Evolutionary conservation across 1,140 invertebrate genomes (phyloP), one percentile per base, ranked within the genome.

Genomic region (Drosophila equinoxialis): DNA sequence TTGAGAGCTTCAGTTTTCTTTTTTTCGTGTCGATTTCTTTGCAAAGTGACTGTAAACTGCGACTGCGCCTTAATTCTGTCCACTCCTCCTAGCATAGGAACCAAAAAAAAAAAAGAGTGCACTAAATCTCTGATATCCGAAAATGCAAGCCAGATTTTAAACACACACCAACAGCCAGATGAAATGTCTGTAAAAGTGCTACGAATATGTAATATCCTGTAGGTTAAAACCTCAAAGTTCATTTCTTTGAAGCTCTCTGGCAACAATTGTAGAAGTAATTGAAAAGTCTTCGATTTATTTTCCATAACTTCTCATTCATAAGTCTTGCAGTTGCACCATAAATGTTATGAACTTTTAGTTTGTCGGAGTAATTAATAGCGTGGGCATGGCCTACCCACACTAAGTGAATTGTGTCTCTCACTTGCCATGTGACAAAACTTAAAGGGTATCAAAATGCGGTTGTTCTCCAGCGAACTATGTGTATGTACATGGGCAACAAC

Each of bases 81-180:
- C 68, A 71, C 65, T 76, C 73, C 74, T 75, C 64, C 65, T 65
- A 79, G 69, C 72, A 80, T 71, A 77, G 78, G 45, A 51, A 48
- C 45, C 30, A 30, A 30, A 3, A 26, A 26, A 30, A 30, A 17
- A 48, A 48, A 51, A 51, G 20, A 51, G 3, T 72, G 70, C 76
- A 81, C 68, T 87, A 89, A 87, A 87, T 87, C 83, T 87, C 84
- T 83, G 83, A 89, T 87, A 89, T 89, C 83, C 83, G 66, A 87
- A 87, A 87, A 89, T 87, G 84, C 85, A 77, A 75, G 73, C 74
- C 75, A 72, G 74, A 71, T 77, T 78, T 30, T 77, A 51, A 70
- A 67, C 57, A 68, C 33, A 54, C 20, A 23, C 35, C 35, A 23
- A 30, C 23, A 71, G 37, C 39, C 33, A 35, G 1, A 30, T 30